These are phyloP conservation scores for Conus ventricosus DNA, from an alignment of 1,140 invertebrate genomes.

Conservation along the genomic window DNA sequence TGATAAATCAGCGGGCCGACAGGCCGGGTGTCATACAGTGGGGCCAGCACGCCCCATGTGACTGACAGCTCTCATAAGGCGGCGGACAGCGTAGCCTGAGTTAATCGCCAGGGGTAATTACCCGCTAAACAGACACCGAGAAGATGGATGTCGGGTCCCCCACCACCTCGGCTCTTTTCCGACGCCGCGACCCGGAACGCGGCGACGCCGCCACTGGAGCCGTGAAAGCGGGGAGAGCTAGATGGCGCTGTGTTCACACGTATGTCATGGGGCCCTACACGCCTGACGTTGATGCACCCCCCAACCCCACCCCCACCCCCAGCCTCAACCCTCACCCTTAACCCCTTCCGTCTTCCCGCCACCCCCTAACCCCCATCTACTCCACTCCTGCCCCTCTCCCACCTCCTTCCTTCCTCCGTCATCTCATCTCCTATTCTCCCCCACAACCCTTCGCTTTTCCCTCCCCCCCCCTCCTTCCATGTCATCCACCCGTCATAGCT, in stretches of 20 bases:
- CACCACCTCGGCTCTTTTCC: not conserved
- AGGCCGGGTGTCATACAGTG: not conserved
- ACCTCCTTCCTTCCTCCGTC: not conserved
- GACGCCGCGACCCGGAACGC: constrained; percentile 2
- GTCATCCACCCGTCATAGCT: too few relatives aligned
- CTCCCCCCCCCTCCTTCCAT: too few relatives aligned
- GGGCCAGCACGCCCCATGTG: not conserved
- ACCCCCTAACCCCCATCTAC: not conserved
- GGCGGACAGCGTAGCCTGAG: not conserved
- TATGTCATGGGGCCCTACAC: too few relatives aligned
- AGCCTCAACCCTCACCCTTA: not conserved
- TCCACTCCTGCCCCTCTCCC: not conserved
- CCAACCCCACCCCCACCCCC: not conserved
- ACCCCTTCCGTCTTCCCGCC: not conserved
- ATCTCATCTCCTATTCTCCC: not conserved
- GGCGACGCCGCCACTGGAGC: constrained; percentile 5
- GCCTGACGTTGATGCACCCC: not conserved
- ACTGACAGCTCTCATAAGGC: constrained; percentile 17
- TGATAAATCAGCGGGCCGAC: not conserved
- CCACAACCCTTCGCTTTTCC: too few relatives aligned
- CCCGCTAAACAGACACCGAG: constrained; percentile 11
- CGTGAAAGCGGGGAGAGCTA: not conserved
- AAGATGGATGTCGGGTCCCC: not conserved
- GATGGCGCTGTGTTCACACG: not conserved
- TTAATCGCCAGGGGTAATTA: constrained; percentile 18